These are phyloP conservation scores for Oreonectes daqikongensis DNA, from an alignment of 2,797 vertebrate genomes.

Conservation along the genomic window DNA sequence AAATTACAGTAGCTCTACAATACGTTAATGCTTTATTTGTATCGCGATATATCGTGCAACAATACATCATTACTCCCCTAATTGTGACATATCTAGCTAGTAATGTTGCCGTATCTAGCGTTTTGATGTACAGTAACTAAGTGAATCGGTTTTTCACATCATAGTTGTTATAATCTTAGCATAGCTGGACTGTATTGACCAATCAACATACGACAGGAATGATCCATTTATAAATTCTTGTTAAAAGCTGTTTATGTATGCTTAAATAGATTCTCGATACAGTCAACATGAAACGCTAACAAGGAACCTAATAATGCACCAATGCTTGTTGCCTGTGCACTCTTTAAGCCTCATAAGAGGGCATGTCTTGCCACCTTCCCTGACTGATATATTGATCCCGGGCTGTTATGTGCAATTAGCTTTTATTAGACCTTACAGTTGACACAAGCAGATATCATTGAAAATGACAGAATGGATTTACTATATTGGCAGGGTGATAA, in stretches of 20 bases:
- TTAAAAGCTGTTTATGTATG: slow-evolving; percentile 20
- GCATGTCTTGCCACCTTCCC: slow-evolving; percentile 66
- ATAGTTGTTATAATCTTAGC: neutral
- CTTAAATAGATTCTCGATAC: slow-evolving; percentile 36
- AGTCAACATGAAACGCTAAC: slow-evolving; percentile 28
- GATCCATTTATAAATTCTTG: neutral
- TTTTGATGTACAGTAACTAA: no score
- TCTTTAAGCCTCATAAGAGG: slow-evolving; percentile 54
- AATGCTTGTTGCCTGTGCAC: slow-evolving; percentile 28
- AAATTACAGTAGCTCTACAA: no score
- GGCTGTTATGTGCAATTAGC: slow-evolving; percentile 68
- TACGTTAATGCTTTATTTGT: no score
- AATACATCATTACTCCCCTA: no score
- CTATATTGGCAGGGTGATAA: slow-evolving; percentile 62
- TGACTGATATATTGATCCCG: slow-evolving; percentile 73
- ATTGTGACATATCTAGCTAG: no score
- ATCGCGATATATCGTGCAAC: no score
- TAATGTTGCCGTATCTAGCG: no score
- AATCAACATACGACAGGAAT: neutral
- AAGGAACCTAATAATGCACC: slow-evolving; percentile 24
- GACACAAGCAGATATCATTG: slow-evolving; percentile 69
- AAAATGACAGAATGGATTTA: slow-evolving; percentile 71
- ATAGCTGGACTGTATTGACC: neutral
- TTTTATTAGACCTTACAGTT: slow-evolving; percentile 74
- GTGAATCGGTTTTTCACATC: no score